A percentile compares a stretch with the other conserved stretches of the same genome.
phyloP scores from a whole-genome alignment of 2,888 invertebrate genomes.

The Hartigia nigra region DNA sequence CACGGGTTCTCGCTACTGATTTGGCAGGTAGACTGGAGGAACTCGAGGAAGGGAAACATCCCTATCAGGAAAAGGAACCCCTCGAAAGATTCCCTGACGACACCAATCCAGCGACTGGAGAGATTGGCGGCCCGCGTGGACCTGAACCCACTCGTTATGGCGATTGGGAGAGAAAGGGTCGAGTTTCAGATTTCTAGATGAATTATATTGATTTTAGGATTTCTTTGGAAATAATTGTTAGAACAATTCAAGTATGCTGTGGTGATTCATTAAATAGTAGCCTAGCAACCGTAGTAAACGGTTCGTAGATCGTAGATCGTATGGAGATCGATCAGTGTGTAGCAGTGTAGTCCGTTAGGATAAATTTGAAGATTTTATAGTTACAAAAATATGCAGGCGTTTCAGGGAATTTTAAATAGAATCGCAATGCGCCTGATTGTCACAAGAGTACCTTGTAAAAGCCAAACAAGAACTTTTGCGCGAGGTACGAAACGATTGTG shows the following conservation, averaged over 20 bases:
- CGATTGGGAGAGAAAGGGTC: slow-evolving; percentile 99
- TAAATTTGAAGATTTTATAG: not conserved
- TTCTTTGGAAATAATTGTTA: not conserved
- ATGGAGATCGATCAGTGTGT: not conserved
- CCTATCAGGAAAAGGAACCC: slow-evolving; percentile 84
- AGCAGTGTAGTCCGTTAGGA: not conserved
- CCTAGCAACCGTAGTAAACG: not conserved
- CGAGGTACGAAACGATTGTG: not conserved
- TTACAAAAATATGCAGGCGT: not conserved
- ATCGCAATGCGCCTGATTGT: not conserved
- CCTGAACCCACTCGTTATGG: slow-evolving; percentile 99
- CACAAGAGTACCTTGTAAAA: not conserved
- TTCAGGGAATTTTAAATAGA: not conserved
- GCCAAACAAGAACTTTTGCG: not conserved
- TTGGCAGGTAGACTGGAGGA: slow-evolving; percentile 80
- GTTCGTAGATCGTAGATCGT: too few relatives aligned
- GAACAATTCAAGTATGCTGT: not conserved
- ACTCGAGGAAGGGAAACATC: slow-evolving; percentile 75
- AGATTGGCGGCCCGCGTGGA: slow-evolving; percentile 93
- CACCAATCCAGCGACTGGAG: slow-evolving; percentile 92
- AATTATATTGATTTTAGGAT: not conserved
- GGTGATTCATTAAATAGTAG: not conserved
- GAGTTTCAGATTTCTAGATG: slow-evolving; percentile 91
- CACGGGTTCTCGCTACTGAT: not conserved
- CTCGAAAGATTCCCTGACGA: slow-evolving; percentile 87